Evolutionary conservation across 2,113 vertebrate species (phyloP), one percentile per base, ranked within the genome.

Genomic region (Gallinago paraguaiae): DNA sequence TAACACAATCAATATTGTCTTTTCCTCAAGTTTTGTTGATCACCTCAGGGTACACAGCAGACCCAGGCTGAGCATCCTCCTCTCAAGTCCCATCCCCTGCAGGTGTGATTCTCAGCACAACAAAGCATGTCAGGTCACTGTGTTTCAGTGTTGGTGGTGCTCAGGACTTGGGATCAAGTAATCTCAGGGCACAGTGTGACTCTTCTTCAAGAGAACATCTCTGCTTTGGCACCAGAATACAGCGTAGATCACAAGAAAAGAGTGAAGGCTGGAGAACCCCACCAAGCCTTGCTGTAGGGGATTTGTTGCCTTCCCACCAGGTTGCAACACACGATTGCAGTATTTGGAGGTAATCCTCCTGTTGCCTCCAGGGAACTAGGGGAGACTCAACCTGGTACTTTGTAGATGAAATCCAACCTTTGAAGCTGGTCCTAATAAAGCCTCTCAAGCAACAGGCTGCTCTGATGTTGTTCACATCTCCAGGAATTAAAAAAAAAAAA

Each of bases 371-470:
- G 39, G 61, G 64, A 9, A 2, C 28, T 14, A 45, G 33, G 33
- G 30, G 45, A 50, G 5, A 4, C 46, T 45, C 48, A 9, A 13
- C 0, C 0, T 2, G 8, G 15, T 18, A 1, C 37, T 45, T 86
- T 63, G 37, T 78, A 39, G 43, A 28, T 60, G 4, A 67, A 75
- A 9, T 75, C 9, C 35, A 50, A 25, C 3, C 16, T 65, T 17
- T 75, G 64, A 88, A 70, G 37, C 12, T 20, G 33, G 10, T 69
- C n/a, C 33, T 72, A 61, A 17, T 12, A 43, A 68, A 75, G 6
- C 35, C 35, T 31, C 60, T 63, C 9, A 67, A 70, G 22, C 10
- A n/a, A 30, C 12, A 19, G 1, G 1, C 9, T 93, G 33, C 48
- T 82, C 43, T 82, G 57, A 14, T 3, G 3, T 6, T 43, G 17